Percentiles rank a stretch among this genome's conserved stretches.
Evolutionary conservation across 2,797 vertebrate genomes (phyloP).

Genomic region (Sphaeramia orbicularis): DNA sequence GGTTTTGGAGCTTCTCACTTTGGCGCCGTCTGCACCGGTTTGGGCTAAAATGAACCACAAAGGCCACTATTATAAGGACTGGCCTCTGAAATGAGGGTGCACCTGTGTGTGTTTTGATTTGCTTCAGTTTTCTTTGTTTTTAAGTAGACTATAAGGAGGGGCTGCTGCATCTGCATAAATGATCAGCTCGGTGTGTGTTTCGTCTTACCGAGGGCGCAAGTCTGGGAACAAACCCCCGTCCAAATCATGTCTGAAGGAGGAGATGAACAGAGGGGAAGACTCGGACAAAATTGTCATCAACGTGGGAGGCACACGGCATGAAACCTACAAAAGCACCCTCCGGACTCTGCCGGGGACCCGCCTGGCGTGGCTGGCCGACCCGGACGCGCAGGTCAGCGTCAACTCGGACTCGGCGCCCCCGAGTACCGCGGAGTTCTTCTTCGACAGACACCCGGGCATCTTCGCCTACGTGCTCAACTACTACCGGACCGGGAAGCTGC

Average conservation of each 20-base stretch:
- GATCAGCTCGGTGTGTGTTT: slow-evolving; percentile 99
- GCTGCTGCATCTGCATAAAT: slow-evolving; percentile 80
- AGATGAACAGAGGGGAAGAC: slow-evolving; percentile 95
- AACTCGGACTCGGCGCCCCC: slow-evolving; percentile 80
- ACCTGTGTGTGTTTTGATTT: slow-evolving; percentile 47
- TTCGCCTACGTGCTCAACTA: slow-evolving; percentile 98
- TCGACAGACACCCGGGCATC: slow-evolving; percentile 96
- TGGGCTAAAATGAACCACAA: slow-evolving; percentile 28
- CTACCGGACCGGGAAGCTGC: slow-evolving; percentile 97
- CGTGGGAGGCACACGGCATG: slow-evolving; percentile 96
- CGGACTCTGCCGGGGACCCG: slow-evolving; percentile 95
- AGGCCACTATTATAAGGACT: not conserved
- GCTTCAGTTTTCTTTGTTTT: not conserved
- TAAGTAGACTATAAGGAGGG: slow-evolving; percentile 36
- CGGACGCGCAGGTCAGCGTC: slow-evolving; percentile 86
- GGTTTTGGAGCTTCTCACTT: slow-evolving; percentile 54
- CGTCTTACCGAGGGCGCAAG: slow-evolving; percentile 99
- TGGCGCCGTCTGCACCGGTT: slow-evolving; percentile 4
- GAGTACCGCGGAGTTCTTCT: slow-evolving; percentile 90
- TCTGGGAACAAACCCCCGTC: slow-evolving; percentile 98
- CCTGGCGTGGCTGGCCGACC: slow-evolving; percentile 93
- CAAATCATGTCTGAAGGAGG: slow-evolving; percentile 99
- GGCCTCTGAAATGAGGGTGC: slow-evolving; percentile 52
- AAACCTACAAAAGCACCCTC: slow-evolving; percentile 97
- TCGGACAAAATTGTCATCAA: slow-evolving; percentile 97